These are phyloP conservation scores for Anoplius nigerrimus DNA, from an alignment of 2,888 invertebrate species.

Conservation along the genomic window DNA sequence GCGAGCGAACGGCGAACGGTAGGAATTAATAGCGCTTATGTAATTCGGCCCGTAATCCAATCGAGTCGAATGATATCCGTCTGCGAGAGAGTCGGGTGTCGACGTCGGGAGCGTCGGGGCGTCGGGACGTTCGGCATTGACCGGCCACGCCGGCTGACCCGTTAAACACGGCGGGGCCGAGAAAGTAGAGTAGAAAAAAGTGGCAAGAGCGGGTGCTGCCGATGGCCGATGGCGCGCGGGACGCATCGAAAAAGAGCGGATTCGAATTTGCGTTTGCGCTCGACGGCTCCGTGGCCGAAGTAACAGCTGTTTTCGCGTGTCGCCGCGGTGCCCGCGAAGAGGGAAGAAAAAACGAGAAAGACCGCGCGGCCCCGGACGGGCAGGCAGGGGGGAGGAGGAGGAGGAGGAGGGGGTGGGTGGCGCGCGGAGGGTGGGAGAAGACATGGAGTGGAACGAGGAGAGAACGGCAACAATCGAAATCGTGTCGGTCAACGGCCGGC, in stretches of 20 bases:
- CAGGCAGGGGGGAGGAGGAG: constrained; percentile 36
- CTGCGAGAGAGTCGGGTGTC: no score
- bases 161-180: background rate
- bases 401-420: no score
- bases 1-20: no score
- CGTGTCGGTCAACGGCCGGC: constrained; percentile 55
- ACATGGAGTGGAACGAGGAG: constrained; percentile 31
- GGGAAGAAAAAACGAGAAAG: constrained; percentile 10
- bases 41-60: no score
- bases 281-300: constrained; percentile 35
- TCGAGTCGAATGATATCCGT: no score
- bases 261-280: constrained; percentile 58
- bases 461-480: constrained; percentile 60
- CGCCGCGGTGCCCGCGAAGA: constrained; percentile 41
- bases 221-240: constrained; percentile 19
- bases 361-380: constrained; percentile 12
- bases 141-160: no score
- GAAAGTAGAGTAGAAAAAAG: background rate
- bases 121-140: no score
- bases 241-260: constrained; percentile 43
- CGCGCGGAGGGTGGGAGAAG: constrained; percentile 24
- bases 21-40: no score
- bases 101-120: no score
- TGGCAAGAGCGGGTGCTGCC: background rate
- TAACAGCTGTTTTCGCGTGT: constrained; percentile 58